Evolutionary conservation across 2,888 invertebrate genomes (phyloP).

Genomic region (Siphlonurus alternatus): DNA sequence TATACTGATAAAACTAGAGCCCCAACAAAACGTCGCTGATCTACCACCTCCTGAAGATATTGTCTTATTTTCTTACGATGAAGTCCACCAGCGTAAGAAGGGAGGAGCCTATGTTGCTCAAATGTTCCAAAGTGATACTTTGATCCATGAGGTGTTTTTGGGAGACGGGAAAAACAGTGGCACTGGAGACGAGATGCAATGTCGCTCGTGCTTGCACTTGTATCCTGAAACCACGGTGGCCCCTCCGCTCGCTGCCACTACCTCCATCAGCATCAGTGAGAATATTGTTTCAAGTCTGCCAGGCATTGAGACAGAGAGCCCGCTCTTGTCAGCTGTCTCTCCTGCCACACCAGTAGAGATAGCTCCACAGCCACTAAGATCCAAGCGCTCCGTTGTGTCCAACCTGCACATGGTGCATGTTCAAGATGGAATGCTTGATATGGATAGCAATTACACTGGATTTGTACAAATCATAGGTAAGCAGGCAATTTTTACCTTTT

Average conservation of each 20-base stretch:
- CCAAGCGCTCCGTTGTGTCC: neutral
- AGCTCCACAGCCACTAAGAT: neutral
- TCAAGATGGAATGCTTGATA: slow-evolving; percentile 57
- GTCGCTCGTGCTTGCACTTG: slow-evolving; percentile 7
- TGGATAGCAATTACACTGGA: slow-evolving; percentile 65
- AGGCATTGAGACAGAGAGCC: too few relatives aligned
- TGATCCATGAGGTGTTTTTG: slow-evolving; percentile 49
- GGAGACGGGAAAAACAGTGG: slow-evolving; percentile 41
- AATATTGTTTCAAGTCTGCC: slow-evolving; percentile 20
- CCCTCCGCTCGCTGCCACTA: slow-evolving; percentile 14
- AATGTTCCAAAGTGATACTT: slow-evolving; percentile 52
- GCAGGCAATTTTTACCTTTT: too few relatives aligned
- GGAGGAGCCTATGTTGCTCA: slow-evolving; percentile 73
- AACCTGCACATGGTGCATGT: slow-evolving; percentile 20
- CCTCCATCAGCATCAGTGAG: slow-evolving; percentile 20
- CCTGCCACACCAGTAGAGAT: neutral
- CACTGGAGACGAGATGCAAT: slow-evolving; percentile 12
- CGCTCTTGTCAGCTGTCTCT: neutral
- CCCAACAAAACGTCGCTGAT: slow-evolving; percentile 42
- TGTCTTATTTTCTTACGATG: slow-evolving; percentile 51
- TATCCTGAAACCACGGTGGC: slow-evolving; percentile 1
- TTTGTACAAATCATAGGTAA: slow-evolving; percentile 69
- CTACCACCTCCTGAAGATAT: slow-evolving; percentile 51
- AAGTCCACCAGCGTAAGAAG: slow-evolving; percentile 47
- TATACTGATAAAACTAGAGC: slow-evolving; percentile 53